Evolutionary conservation across 2,113 vertebrate species (phyloP).

Genomic region (Lasiurus cinereus): DNA sequence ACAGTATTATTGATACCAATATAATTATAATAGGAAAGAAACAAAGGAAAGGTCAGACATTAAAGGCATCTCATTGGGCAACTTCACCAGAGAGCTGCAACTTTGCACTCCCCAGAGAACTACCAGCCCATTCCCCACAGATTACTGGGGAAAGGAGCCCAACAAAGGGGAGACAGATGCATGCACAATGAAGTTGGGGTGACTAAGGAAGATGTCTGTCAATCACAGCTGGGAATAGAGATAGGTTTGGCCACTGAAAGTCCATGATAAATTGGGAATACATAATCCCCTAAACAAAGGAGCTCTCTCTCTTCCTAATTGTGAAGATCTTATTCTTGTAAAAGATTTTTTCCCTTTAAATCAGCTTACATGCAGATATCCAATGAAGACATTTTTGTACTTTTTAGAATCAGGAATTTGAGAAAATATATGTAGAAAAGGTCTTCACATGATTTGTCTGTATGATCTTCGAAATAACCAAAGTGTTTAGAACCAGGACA

Average conservation of each 20-base stretch:
- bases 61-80: neutral
- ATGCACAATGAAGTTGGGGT: neutral
- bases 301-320: neutral
- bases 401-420: slow-evolving; percentile 38
- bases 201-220: neutral
- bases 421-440: slow-evolving; percentile 32
- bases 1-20: neutral
- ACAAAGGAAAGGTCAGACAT: neutral
- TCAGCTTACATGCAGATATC: neutral
- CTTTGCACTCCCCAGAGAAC: neutral
- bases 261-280: neutral
- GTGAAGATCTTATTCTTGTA: slow-evolving; percentile 22
- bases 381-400: slow-evolving; percentile 36
- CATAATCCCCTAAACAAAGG: neutral
- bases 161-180: neutral
- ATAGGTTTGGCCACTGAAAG: too few relatives aligned
- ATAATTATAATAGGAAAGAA: neutral
- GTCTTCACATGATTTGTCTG: neutral
- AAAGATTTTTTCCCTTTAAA: slow-evolving; percentile 4
- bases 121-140: neutral
- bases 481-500: slow-evolving; percentile 34
- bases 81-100: neutral
- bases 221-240: neutral
- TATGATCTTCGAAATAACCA: slow-evolving; percentile 37
- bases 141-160: neutral